Percentiles rank a stretch among this genome's conserved stretches.
These are phyloP conservation scores for Acomys russatus DNA, from an alignment of 2,797 vertebrate genomes.

Conservation along the genomic window DNA sequence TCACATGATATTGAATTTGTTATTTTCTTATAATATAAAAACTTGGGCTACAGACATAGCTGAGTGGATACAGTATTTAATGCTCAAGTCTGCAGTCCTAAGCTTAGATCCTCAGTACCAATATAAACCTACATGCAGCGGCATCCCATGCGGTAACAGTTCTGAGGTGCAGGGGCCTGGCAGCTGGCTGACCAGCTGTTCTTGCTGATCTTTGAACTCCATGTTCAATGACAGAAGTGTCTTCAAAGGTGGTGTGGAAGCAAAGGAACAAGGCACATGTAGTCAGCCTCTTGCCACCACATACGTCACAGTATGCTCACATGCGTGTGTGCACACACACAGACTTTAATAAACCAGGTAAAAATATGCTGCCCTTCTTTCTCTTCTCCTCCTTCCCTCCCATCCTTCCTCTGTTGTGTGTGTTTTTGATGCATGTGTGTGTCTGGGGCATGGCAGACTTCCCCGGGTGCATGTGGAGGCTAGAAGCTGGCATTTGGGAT, in stretches of 20 bases:
- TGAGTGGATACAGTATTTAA: background rate
- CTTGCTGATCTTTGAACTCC: background rate
- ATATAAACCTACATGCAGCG: too few relatives aligned
- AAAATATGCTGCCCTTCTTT: background rate
- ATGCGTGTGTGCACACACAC: fast-evolving
- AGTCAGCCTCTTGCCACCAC: background rate
- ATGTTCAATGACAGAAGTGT: background rate
- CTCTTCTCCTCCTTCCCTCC: background rate
- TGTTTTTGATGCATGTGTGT: background rate
- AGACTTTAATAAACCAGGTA: background rate
- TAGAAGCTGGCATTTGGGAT: background rate
- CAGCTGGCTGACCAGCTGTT: background rate
- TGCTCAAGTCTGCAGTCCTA: background rate
- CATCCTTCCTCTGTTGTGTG: background rate
- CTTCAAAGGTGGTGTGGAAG: background rate
- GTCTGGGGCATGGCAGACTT: background rate
- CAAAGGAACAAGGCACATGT: background rate
- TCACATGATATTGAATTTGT: background rate
- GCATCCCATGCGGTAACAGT: background rate
- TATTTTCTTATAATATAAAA: constrained; percentile 9
- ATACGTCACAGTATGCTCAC: too few relatives aligned
- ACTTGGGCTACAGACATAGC: background rate
- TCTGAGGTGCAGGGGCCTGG: background rate
- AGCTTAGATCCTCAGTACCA: too few relatives aligned
- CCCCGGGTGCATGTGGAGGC: background rate